Evolutionary conservation across 2,888 invertebrate species (phyloP).

Genomic region (Euplagia quadripunctaria): DNA sequence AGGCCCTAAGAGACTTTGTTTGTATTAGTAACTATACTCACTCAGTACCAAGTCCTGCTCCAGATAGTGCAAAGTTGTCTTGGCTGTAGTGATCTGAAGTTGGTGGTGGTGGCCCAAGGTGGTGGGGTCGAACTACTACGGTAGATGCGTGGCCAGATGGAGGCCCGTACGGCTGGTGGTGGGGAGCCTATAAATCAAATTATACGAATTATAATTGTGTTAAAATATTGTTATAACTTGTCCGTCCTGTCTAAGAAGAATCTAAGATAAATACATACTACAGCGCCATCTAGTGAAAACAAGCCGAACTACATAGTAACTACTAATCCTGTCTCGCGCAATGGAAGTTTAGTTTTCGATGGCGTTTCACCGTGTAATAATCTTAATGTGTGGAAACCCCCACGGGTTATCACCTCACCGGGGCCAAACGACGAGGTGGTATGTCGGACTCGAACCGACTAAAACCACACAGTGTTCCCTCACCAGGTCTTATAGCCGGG

Average conservation of each 20-base stretch:
- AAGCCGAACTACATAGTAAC: too few species aligned
- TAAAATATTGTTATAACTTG: background rate
- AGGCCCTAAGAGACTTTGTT: too few species aligned
- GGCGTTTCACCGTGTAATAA: too few species aligned
- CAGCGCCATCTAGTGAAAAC: too few species aligned
- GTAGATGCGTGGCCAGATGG: slow-evolving; percentile 53
- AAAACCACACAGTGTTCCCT: too few species aligned
- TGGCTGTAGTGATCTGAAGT: slow-evolving; percentile 79
- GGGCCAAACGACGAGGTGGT: too few species aligned
- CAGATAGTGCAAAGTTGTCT: slow-evolving; percentile 87
- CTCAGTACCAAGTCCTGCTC: slow-evolving; percentile 89
- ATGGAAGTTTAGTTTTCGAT: too few species aligned
- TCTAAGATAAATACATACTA: background rate
- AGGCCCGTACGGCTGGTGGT: slow-evolving; percentile 31
- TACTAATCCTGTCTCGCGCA: too few species aligned
- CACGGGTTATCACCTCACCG: too few species aligned
- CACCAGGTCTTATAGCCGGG: too few species aligned
- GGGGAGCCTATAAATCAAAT: slow-evolving; percentile 33
- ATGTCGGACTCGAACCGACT: too few species aligned
- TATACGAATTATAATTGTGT: background rate
- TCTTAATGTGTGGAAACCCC: too few species aligned
- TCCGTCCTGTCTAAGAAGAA: background rate
- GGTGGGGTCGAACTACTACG: slow-evolving; percentile 71
- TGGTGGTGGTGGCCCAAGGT: slow-evolving; percentile 60
- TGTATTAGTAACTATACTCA: slow-evolving; percentile 66